Base-by-base conservation (phyloP, 2,888 invertebrate species). In the Seira sanloemensis region DNA sequence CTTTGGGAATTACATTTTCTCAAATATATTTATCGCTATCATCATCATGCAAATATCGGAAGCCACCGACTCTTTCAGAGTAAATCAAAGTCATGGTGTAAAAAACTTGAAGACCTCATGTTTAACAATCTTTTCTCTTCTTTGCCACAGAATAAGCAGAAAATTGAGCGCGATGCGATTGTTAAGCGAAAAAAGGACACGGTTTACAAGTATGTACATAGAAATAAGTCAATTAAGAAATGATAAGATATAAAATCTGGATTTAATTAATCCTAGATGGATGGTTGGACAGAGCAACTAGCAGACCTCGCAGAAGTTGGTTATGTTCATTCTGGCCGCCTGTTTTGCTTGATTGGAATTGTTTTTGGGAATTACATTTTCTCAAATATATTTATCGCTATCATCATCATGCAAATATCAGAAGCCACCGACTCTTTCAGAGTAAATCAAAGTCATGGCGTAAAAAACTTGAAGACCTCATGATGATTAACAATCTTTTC, bases 321-420 rank as follows among this genome's bases (percentile, higher is more conserved):
- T 18, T 46, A 21, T 5, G 62, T 54, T 0, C 46, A 72, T 18
- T 46, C 54, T 24, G 88, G 88, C 1, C 76, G 88, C 18, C 2
- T 88, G 0, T 89, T 88, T 71, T 86, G 87, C 21, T 62, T 89
- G 9, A 80, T 84, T 67, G 80, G 86, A 25, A 89, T 88, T 62
- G 86, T 89, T 1, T 62, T 89, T 9, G 89, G 89, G 18, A 88
- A 89, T 77, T 89, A 89, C 71, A 24, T 89, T 5, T 88, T 89
- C 65, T 88, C 88, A 19, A 88, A 88, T 65, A 87, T 88, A 50
- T 88, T 88, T 69, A 87, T 88, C 23, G 88, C 87, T 26, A 88
- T 88, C 25, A 88, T 88, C 65, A 88, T 88, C 37, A 82, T 88
- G 84, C 87, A 88, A 54, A 88, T 88, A 58, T 87, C 87, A 0